phyloP scores from a whole-genome alignment of 2,797 vertebrate species.

The Falco rusticolus region DNA sequence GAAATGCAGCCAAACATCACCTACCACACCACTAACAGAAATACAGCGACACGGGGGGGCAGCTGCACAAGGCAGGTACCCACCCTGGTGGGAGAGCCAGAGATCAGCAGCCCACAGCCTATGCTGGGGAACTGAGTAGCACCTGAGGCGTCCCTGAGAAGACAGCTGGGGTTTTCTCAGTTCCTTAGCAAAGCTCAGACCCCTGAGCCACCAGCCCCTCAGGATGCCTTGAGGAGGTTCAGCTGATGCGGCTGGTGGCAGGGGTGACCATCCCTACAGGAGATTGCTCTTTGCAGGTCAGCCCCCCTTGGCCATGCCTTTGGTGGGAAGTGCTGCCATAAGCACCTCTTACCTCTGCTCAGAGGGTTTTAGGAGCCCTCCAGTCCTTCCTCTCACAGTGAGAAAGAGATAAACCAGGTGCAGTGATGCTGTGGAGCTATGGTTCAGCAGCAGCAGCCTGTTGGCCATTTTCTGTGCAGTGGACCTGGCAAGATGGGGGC shows the following conservation, averaged over 20 bases:
- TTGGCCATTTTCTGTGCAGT: not conserved
- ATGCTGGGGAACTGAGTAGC: not conserved
- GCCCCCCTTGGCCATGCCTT: not conserved
- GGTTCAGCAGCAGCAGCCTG: not conserved
- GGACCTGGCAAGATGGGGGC: not conserved
- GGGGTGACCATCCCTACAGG: not conserved
- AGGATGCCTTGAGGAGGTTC: not conserved
- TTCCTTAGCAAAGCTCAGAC: not conserved
- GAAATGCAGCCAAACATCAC: not conserved
- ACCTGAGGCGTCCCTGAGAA: not conserved
- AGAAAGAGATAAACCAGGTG: not conserved
- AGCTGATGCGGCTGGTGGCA: not conserved
- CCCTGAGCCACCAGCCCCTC: not conserved
- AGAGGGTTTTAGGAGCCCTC: not conserved
- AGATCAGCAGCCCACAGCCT: not conserved
- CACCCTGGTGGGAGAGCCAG: not conserved
- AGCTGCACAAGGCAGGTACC: not conserved
- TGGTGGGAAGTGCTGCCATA: not conserved
- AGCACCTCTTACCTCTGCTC: not conserved
- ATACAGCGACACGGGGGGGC: rapidly evolving
- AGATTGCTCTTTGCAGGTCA: not conserved
- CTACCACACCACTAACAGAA: not conserved
- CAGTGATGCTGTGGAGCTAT: not conserved
- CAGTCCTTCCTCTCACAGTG: not conserved
- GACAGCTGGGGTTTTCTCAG: not conserved